Evolutionary conservation across 2,113 vertebrate species (phyloP).

Genomic region (Speoplatyrhinus poulsoni): DNA sequence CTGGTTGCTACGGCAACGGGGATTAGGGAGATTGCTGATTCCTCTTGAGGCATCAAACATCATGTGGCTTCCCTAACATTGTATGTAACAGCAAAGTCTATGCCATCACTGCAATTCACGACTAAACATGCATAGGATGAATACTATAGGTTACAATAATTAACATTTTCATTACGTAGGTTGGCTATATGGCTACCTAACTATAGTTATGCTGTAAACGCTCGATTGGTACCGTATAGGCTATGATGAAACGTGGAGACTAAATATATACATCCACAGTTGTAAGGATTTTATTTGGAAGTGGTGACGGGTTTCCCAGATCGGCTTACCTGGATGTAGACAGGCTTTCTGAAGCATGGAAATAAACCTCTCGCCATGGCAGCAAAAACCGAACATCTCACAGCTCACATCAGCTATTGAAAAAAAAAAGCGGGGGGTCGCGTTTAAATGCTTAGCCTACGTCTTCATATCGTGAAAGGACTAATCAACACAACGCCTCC

Average conservation of each 20-base stretch:
- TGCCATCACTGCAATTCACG: neutral
- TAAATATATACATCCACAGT: neutral
- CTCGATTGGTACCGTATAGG: no score
- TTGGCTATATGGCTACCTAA: no score
- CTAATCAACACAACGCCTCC: no score
- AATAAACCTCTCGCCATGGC: slow-evolving; percentile 87
- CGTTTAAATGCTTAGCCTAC: no score
- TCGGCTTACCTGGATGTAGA: slow-evolving; percentile 84
- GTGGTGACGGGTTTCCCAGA: slow-evolving; percentile 33
- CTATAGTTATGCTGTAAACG: no score
- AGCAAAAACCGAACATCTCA: slow-evolving; percentile 83
- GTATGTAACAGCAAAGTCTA: slow-evolving; percentile 2
- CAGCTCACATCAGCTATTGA: slow-evolving; percentile 74
- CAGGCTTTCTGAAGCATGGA: slow-evolving; percentile 83
- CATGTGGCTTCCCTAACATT: slow-evolving; percentile 54
- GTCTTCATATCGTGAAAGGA: no score
- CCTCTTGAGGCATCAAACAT: slow-evolving; percentile 43
- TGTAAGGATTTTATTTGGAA: slow-evolving; percentile 1
- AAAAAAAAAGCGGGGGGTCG: neutral
- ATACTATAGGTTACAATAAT: slow-evolving; percentile 2
- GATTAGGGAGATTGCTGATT: slow-evolving; percentile 41
- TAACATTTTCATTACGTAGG: neutral
- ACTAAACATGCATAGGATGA: neutral
- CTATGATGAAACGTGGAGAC: slow-evolving; percentile 1
- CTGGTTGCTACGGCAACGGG: slow-evolving; percentile 65